A percentile compares a stretch with the other conserved stretches of the same genome.
Conservation (phyloP, 2,888 invertebrate genomes). For the Scaptodrosophila latifasciaeformis region DNA sequence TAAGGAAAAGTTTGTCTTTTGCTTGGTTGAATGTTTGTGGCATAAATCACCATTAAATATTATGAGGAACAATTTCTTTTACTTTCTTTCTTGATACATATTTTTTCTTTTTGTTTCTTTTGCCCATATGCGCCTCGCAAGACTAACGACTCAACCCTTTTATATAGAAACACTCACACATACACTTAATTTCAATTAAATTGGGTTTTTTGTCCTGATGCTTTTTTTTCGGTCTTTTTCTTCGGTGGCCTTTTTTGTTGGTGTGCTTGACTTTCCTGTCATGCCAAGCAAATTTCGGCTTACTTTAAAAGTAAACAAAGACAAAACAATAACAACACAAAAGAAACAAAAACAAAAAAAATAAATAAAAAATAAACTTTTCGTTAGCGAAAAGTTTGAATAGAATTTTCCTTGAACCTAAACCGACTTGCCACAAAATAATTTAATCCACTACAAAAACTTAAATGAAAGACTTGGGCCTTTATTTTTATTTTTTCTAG, state of each 20-base stretch:
- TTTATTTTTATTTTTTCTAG: too few species aligned
- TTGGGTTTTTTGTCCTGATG: conserved; percentile 4
- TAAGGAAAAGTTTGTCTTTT: conserved; percentile 3
- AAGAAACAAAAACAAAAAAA: neutral
- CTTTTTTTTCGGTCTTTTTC: neutral
- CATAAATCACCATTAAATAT: conserved; percentile 59
- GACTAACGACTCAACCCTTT: too few species aligned
- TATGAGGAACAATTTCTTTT: conserved; percentile 25
- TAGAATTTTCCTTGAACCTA: conserved; percentile 9
- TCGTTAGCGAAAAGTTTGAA: conserved; percentile 24
- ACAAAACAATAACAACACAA: conserved; percentile 11
- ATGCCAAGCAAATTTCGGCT: conserved; percentile 15
- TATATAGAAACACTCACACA: neutral
- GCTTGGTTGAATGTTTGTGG: neutral
- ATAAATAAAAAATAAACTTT: conserved; percentile 17
- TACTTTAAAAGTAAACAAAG: too few species aligned
- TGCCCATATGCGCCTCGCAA: too few species aligned
- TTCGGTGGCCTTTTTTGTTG: conserved; percentile 8
- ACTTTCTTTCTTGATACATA: too few species aligned
- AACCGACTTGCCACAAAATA: conserved; percentile 38
- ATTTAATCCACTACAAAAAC: conserved; percentile 45
- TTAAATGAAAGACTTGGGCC: conserved; percentile 28
- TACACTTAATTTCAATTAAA: conserved; percentile 8
- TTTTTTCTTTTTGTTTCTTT: too few species aligned
- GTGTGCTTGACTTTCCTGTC: conserved; percentile 15